Conservation (phyloP, 2,113 vertebrate genomes). For the Loxodonta africana region DNA sequence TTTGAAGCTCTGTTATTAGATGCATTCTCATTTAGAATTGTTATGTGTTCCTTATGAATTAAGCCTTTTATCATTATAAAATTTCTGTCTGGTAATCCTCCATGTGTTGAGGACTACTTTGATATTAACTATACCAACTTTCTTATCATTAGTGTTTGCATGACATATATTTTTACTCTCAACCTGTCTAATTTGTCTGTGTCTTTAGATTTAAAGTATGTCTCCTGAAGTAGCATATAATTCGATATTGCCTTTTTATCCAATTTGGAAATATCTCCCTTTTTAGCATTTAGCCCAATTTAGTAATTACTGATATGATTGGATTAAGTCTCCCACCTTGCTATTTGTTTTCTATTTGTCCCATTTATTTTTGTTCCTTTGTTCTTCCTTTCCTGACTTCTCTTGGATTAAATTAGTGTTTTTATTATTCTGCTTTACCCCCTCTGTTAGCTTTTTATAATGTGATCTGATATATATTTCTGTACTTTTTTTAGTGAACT, state of each 20-base stretch:
- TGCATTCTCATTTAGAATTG: neutral
- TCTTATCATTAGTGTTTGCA: neutral
- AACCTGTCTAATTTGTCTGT: neutral
- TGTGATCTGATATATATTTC: neutral
- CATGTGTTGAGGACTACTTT: neutral
- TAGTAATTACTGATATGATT: neutral
- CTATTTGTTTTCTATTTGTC: neutral
- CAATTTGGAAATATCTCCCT: neutral
- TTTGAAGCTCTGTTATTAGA: conserved; percentile 40
- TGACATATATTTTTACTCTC: neutral
- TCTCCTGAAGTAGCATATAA: neutral
- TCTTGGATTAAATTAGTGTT: conserved; percentile 4
- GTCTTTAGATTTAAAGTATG: neutral
- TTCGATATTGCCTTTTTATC: neutral
- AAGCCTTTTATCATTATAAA: neutral
- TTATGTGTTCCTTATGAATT: neutral
- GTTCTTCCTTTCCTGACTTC: neutral
- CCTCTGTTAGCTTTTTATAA: neutral
- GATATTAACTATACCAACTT: neutral
- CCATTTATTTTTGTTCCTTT: neutral
- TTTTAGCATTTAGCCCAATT: conserved; percentile 16
- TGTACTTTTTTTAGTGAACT: conserved; percentile 8
- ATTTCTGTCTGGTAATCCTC: neutral
- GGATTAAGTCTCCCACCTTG: neutral
- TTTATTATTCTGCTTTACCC: neutral